Evolutionary conservation across 1,140 invertebrate genomes (phyloP).

Genomic region (Heliconius congener): DNA sequence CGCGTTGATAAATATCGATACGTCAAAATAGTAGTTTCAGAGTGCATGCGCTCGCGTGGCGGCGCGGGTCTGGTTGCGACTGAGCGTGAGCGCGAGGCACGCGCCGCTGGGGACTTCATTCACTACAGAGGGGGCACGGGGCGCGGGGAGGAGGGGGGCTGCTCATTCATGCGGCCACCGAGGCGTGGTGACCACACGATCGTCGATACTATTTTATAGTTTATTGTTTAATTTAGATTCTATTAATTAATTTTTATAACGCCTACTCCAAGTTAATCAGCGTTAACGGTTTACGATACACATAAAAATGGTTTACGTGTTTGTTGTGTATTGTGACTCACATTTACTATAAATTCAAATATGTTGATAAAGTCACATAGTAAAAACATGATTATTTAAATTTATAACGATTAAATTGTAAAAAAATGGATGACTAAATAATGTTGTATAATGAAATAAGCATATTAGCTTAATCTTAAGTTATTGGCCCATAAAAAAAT

Average conservation of each 20-base stretch:
- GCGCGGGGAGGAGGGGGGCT: constrained; percentile 35
- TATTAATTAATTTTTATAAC: constrained; percentile 5
- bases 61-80: constrained; percentile 68
- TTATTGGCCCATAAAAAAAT: not conserved
- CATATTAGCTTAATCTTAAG: not conserved
- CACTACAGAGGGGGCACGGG: constrained; percentile 66
- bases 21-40: constrained; percentile 51
- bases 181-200: constrained; percentile 53
- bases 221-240: not conserved
- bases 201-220: not conserved
- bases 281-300: not conserved
- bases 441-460: not conserved
- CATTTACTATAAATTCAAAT: not conserved
- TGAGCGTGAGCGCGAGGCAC: constrained; percentile 70
- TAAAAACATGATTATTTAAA: not conserved
- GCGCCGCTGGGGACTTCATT: constrained; percentile 76
- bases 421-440: not conserved
- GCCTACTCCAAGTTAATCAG: not conserved
- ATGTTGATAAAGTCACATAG: not conserved
- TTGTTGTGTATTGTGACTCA: not conserved
- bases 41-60: constrained; percentile 62
- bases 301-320: not conserved
- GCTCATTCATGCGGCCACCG: constrained; percentile 69
- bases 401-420: not conserved
- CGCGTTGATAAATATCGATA: constrained; percentile 66